Evolutionary conservation across 2,113 vertebrate genomes (phyloP), one percentile per base, ranked within the genome.

Genomic region (Tachuris rubrigastra): DNA sequence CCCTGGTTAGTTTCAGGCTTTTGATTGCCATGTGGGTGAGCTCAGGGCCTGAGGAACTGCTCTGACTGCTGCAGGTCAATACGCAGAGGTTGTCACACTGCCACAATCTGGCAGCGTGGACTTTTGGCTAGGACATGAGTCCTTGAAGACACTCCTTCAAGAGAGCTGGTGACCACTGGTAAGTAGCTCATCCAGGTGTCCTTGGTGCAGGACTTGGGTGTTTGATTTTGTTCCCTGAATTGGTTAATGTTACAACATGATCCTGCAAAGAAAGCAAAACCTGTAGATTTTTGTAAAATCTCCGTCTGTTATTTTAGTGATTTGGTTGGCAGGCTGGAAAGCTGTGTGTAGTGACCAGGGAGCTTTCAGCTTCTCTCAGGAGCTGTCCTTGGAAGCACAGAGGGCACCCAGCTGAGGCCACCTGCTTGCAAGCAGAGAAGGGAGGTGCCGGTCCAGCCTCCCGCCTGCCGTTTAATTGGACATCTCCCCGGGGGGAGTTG

Each of bases 281-380:
- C 10, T 35, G n/a, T 59, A 37, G 71, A 21, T 49, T 49, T 60
- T 46, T 56, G 25, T 71, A 30, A 92, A 84, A 35, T 30, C 33
- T 84, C 6, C 71, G 94, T 77, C 33, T 89, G 49, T 66, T 69
- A 10, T 65, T 62, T 50, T 58, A 75, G 71, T 74, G 37, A 46
- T 81, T 81, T 47, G 66, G 47, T 35, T 78, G 72, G 41, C 41
- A 62, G 68, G 63, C 50, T 77, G 72, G 56, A 72, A 88, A 46
- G 63, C 10, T 2, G 22, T 33, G 33, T 37, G 1, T 55, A 62
- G 73, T 63, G 77, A 55, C 42, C 56, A 47, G 30, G 52, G 88
- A 83, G 60, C 55, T 87, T 68, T 76, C 53, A 66, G 53, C 75
- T 82, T 89, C 69, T 95, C 55, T 78, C 79, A 78, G 95, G 95